phyloP scores from a whole-genome alignment of 2,113 vertebrate genomes.

The Stictonetta naevosa region DNA sequence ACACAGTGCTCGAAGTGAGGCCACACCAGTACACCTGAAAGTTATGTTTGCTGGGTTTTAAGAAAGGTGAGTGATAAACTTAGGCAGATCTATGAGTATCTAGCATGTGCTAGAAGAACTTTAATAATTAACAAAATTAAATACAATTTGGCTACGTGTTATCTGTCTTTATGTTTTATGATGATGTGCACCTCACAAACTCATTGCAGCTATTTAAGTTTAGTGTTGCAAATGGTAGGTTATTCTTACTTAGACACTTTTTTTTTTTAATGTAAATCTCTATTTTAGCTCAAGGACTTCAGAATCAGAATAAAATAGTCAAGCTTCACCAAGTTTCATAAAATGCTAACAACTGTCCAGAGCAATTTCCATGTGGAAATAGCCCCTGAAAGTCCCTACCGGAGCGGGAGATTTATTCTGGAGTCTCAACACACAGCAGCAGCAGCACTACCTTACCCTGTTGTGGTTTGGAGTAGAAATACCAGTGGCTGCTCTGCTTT shows the following conservation, averaged over 20 bases:
- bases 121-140: neutral
- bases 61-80: neutral
- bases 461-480: neutral
- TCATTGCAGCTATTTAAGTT: neutral
- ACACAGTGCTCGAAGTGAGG: neutral
- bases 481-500: neutral
- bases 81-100: neutral
- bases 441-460: neutral
- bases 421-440: neutral
- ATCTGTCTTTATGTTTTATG: neutral
- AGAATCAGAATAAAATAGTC: neutral
- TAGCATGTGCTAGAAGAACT: neutral
- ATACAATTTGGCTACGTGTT: neutral
- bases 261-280: neutral
- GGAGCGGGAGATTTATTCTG: neutral
- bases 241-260: neutral
- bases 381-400: neutral
- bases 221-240: neutral
- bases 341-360: neutral
- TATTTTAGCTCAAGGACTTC: neutral
- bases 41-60: neutral
- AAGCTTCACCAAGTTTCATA: neutral
- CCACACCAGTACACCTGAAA: neutral
- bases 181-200: neutral
- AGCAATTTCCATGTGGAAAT: neutral